Conservation (phyloP, 2,113 vertebrate genomes). For the Syngnathus typhle region DNA sequence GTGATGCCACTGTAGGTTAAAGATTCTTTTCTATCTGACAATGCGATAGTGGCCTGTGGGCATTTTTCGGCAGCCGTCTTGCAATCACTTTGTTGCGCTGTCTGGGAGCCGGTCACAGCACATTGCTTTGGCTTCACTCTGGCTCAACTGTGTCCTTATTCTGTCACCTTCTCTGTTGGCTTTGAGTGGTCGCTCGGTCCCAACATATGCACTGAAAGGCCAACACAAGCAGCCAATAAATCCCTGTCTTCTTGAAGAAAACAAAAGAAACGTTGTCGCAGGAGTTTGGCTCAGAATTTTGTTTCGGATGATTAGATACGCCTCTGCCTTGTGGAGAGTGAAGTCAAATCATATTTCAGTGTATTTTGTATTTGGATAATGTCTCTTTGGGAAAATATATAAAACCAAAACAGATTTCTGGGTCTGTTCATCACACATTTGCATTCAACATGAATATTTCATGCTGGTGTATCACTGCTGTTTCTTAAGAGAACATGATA, state of each 20-base stretch:
- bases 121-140: slow-evolving; percentile 40
- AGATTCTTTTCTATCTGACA: neutral
- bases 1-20: neutral
- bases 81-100: slow-evolving; percentile 19
- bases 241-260: slow-evolving; percentile 66
- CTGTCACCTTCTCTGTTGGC: slow-evolving; percentile 66
- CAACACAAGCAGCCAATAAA: slow-evolving; percentile 66
- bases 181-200: slow-evolving; percentile 47
- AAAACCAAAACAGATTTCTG: too few species aligned
- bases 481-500: too few species aligned
- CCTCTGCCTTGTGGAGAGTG: too few species aligned
- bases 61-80: slow-evolving; percentile 9
- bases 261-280: slow-evolving; percentile 46
- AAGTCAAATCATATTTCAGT: too few species aligned
- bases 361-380: too few species aligned
- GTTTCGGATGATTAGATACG: slow-evolving; percentile 22
- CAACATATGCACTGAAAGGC: slow-evolving; percentile 56
- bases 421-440: too few species aligned
- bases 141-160: slow-evolving; percentile 64
- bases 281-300: slow-evolving; percentile 37
- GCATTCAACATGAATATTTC: too few species aligned
- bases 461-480: too few species aligned
- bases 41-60: neutral
- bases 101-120: slow-evolving; percentile 16
- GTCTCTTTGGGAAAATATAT: too few species aligned